Base-by-base conservation (phyloP, 2,797 vertebrate genomes). In the Smutsia temminckii region DNA sequence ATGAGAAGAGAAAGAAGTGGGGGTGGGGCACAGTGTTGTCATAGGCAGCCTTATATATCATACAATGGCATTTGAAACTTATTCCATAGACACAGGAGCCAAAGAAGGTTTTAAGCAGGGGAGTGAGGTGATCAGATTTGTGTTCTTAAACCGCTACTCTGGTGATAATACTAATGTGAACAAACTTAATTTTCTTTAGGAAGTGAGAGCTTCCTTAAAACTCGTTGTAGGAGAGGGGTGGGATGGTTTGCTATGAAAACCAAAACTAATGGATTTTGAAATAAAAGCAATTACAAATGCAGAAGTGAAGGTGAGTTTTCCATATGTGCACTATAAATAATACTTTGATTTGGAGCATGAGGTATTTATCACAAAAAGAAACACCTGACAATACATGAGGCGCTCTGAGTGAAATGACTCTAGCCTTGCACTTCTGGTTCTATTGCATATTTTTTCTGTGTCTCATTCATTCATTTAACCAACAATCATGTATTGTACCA, bases 261-360 rank as follows among this genome's bases (percentile, higher is more conserved):
- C 53, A 68, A 94, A 74, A 69, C 32, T 64, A 92, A 85, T 2
- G 29, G 14, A 91, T 66, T 86, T 86, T 32, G 25, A 64, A 93
- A 96, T 91, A 77, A 89, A 95, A 80, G 37, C 34, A 83, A 75
- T 78, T 72, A 83, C 21, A 90, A 93, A 93, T 78, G 79, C 59
- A 61, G 74, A 68, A 81, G n/a, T 90, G 46, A 86, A 91, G 13
- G 21, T 86, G 59, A 91, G 16, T 69, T 85, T 94, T 89, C 46
- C 18, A 40, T 9, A 40, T 59, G 20, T 37, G 17, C 34, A 75
- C 2, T 37, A 37, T 53, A 91, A 93, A 53, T 51, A 95, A 42
- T 59, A 91, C 46, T 88, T 77, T 86, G 27, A 74, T 53, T 83
- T 93, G 89, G 84, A 69, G 34, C 23, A 57, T 27, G 34, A 63